Conservation (phyloP, 2,113 vertebrate species). For the Pachypanchax playfairii region DNA sequence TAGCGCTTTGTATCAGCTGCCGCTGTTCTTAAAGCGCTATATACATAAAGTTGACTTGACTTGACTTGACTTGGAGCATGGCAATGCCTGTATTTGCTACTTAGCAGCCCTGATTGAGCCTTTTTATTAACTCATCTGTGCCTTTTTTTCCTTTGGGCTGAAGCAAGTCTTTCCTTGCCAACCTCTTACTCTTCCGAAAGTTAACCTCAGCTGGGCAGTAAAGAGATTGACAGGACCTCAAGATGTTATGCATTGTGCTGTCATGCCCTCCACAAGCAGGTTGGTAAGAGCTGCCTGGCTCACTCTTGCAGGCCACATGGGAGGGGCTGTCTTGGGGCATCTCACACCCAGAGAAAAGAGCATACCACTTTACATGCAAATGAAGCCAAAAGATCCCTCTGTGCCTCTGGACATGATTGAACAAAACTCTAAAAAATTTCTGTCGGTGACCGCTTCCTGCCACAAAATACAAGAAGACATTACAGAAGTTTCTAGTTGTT, state of each 20-base stretch:
- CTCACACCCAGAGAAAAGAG: slow-evolving; percentile 59
- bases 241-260: slow-evolving; percentile 70
- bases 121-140: slow-evolving; percentile 53
- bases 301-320: slow-evolving; percentile 61
- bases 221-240: slow-evolving; percentile 76
- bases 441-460: slow-evolving; percentile 17
- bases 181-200: slow-evolving; percentile 66
- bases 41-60: too few relatives aligned
- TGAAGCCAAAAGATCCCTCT: slow-evolving; percentile 69
- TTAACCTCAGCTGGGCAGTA: slow-evolving; percentile 61
- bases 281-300: slow-evolving; percentile 68
- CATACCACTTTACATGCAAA: slow-evolving; percentile 80
- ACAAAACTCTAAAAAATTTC: slow-evolving; percentile 56
- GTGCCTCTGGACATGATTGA: slow-evolving; percentile 65
- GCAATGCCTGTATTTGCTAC: slow-evolving; percentile 26
- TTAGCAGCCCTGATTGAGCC: slow-evolving; percentile 21
- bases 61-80: too few relatives aligned
- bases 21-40: too few relatives aligned
- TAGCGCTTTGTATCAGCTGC: too few relatives aligned
- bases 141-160: slow-evolving; percentile 51
- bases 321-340: slow-evolving; percentile 71
- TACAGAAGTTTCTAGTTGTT: slow-evolving; percentile 1
- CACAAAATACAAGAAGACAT: slow-evolving; percentile 13
- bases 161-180: slow-evolving; percentile 69
- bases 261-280: slow-evolving; percentile 71